Percentiles rank a stretch among this genome's conserved stretches.
These are phyloP conservation scores for Chrysolina americana DNA, from an alignment of 2,888 invertebrate genomes.

Conservation along the genomic window DNA sequence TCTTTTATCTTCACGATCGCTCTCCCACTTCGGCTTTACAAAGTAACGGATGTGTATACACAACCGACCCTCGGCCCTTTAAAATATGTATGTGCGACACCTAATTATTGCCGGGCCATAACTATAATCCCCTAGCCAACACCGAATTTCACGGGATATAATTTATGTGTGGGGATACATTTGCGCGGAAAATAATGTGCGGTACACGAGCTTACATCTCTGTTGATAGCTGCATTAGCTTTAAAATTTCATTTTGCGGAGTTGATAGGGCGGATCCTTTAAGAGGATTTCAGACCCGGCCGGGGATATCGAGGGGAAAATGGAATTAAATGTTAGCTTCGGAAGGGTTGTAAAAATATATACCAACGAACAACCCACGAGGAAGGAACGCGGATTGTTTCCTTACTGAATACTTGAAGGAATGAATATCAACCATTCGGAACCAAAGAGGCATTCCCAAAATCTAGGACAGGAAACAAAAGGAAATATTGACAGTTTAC, in stretches of 20 bases:
- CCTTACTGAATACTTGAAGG: not conserved
- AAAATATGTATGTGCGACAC: constrained; percentile 61
- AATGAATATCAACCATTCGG: too few species aligned
- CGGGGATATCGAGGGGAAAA: constrained; percentile 11
- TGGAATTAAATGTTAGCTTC: constrained; percentile 17
- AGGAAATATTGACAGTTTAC: too few species aligned
- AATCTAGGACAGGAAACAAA: too few species aligned
- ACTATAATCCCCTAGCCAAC: constrained; percentile 60
- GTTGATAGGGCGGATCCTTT: constrained; percentile 28
- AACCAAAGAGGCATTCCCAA: too few species aligned
- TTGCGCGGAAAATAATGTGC: constrained; percentile 19
- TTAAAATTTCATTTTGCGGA: constrained; percentile 31
- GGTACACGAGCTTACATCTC: constrained; percentile 10
- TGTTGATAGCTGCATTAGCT: constrained; percentile 27
- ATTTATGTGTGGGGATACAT: constrained; percentile 46
- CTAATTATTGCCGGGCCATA: constrained; percentile 62
- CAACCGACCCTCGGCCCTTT: constrained; percentile 51
- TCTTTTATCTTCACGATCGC: constrained; percentile 40
- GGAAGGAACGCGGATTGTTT: not conserved
- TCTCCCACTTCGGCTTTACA: constrained; percentile 25
- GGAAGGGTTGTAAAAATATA: not conserved
- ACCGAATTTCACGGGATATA: constrained; percentile 58
- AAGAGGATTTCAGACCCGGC: constrained; percentile 24
- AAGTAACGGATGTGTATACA: constrained; percentile 48
- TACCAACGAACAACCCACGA: not conserved